Evolutionary conservation across 2,113 vertebrate genomes (phyloP), one percentile per base, ranked within the genome.

Genomic region (Crypturellus undulatus): DNA sequence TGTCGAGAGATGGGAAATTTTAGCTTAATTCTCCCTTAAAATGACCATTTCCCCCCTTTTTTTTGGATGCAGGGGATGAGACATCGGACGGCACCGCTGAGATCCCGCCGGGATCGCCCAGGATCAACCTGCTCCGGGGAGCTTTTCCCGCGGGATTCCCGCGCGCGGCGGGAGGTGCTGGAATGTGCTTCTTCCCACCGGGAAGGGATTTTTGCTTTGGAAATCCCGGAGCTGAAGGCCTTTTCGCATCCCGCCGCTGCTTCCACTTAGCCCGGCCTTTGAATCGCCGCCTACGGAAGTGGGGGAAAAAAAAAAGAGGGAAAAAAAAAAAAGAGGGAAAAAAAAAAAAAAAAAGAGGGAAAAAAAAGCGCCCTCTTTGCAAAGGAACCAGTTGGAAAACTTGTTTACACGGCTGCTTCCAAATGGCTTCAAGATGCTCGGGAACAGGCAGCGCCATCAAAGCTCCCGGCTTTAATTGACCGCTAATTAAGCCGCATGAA

Each of bases 381-480:
- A 97, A 97, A 97, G 97, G 95, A 96, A 96, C 96, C 94, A 97
- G 97, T 97, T 97, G 97, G 91, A 96, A 96, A 97, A 97, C 96
- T 96, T 98, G 98, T 98, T 98, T 98, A 98, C 98, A 98, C 97
- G 98, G 97, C 93, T 83, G 97, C 93, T 94, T 97, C 97, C 96
- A 98, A 98, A 99, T 98, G 96, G 98, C 98, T 98, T 98, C 98
- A 99, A 99, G 98, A 99, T 98, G 98, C 98, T 97, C 38, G 7
- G 96, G 96, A 97, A 97, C 97, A 97, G 93, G 85, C 98, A 98
- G 47, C 9, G 18, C 47, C 47, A 49, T 49, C 49, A 49, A 49
- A 49, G 49, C 49, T 21, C 49, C 49, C 49, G 19, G 47, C 97
- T 98, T 98, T 98, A 98, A 99, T 98, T 98, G 98, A 98, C 98